Evolutionary conservation across 1,140 invertebrate genomes (phyloP), one percentile per base, ranked within the genome.

Genomic region (Drosophila murphyi): DNA sequence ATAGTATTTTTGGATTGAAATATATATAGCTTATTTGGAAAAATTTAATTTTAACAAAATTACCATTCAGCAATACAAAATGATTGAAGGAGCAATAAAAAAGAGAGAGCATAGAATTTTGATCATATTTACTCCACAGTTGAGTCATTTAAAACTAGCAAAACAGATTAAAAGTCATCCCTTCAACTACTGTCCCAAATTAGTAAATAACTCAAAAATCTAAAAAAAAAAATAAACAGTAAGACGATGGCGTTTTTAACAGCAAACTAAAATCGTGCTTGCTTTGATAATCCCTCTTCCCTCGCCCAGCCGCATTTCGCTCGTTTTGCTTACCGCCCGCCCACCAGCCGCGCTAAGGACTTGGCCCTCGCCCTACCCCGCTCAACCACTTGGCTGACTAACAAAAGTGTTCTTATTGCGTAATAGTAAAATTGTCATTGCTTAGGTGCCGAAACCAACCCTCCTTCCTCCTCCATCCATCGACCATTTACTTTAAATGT

Each of bases 391-490:
- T 79, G 82, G 78, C 82, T 82, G 62, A 75, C 64, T 57, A 62
- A 77, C 48, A 78, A 70, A 62, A 72, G 37, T 60, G 69, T 88
- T 68, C 57, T 79, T 69, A 87, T 77, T 72, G 76, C 78, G 76
- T 69, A 80, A 61, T 75, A 78, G 83, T 88, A 89, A 59, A 67
- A 88, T 88, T 88, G 83, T 89, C 85, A 88, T 88, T 88, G 80
- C 80, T 89, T 88, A 80, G 72, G 76, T 80, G 80, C 76, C 68
- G 65, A 59, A 73, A 72, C 32, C 32, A 29, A 43, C 31, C 37
- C 29, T 20, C 47, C 6, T 5, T 12, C 10, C 20, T 28, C 7
- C 20, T 48, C 8, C 39, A n/a, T 10, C 47, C 47, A 61, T 29
- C 34, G 20, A 45, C 37, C 63, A 51, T 43, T 47, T 54, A 70